Evolutionary conservation across 2,888 invertebrate species (phyloP).

Genomic region (Shargacucullia verbasci): DNA sequence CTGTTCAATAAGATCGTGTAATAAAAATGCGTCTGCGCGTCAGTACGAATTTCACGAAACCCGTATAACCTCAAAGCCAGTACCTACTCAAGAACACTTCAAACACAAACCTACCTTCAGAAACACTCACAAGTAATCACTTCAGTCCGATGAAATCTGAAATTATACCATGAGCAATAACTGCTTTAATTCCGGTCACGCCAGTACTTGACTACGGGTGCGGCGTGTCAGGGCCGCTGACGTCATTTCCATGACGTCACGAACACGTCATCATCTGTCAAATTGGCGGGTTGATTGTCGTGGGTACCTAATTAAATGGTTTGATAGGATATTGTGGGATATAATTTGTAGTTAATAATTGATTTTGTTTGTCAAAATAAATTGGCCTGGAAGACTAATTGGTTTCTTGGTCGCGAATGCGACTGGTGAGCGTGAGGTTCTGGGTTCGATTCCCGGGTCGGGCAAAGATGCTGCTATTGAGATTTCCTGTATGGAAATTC

Average conservation of each 20-base stretch:
- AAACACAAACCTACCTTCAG: background rate
- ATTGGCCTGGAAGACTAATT: too few relatives aligned
- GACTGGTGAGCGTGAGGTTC: too few relatives aligned
- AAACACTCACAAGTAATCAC: constrained; percentile 35
- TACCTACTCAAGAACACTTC: background rate
- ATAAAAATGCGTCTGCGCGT: too few relatives aligned
- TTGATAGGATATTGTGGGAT: constrained; percentile 3
- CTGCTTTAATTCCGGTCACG: constrained; percentile 42
- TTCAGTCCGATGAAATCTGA: constrained; percentile 32
- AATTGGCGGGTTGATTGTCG: constrained; percentile 18
- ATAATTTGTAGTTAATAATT: background rate
- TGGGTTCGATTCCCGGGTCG: too few relatives aligned
- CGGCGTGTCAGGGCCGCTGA: constrained; percentile 35
- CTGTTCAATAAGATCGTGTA: too few relatives aligned
- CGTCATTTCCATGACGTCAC: constrained; percentile 45
- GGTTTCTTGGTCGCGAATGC: too few relatives aligned
- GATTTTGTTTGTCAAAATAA: too few relatives aligned
- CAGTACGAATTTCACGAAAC: too few relatives aligned
- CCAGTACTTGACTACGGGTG: constrained; percentile 21
- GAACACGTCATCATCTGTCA: constrained; percentile 23
- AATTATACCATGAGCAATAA: constrained; percentile 31
- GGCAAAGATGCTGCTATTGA: too few relatives aligned
- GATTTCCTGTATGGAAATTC: too few relatives aligned
- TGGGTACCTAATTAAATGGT: constrained; percentile 13
- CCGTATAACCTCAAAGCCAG: too few relatives aligned